Percentiles rank a stretch among this genome's conserved stretches.
Evolutionary conservation across 2,113 vertebrate species (phyloP).

Genomic region (Rissa tridactyla): DNA sequence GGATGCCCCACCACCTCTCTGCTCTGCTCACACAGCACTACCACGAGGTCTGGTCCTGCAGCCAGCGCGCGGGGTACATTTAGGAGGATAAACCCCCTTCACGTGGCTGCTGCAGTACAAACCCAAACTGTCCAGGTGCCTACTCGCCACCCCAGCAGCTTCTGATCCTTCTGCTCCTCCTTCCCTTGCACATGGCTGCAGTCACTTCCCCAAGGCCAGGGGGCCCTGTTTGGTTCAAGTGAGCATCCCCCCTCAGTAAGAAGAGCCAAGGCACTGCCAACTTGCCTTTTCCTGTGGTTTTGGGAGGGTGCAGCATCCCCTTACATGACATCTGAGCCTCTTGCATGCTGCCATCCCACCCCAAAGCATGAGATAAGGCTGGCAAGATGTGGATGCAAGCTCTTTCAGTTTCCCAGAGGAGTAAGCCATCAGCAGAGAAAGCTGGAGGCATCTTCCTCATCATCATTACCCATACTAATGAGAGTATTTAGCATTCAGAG

Average conservation of each 20-base stretch:
- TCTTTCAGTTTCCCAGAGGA: background rate
- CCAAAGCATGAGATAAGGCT: background rate
- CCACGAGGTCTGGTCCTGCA: background rate
- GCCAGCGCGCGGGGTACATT: fast-evolving
- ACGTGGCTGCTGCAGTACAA: background rate
- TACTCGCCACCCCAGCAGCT: background rate
- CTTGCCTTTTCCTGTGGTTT: background rate
- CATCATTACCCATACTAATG: background rate
- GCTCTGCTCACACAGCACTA: background rate
- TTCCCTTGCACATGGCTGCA: background rate
- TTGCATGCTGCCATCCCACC: background rate
- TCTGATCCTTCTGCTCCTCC: background rate
- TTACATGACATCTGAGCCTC: background rate
- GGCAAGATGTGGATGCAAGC: background rate
- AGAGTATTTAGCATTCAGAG: background rate
- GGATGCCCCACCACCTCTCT: background rate
- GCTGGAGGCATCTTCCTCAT: background rate
- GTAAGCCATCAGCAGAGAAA: background rate
- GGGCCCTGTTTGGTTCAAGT: background rate
- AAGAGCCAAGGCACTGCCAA: background rate
- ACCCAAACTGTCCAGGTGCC: too few species aligned
- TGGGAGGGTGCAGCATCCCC: background rate
- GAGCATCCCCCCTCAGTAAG: background rate
- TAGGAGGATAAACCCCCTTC: background rate
- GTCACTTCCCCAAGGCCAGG: background rate